A percentile compares a stretch with the other conserved stretches of the same genome.
Evolutionary conservation across 2,888 invertebrate genomes (phyloP).

Genomic region (Microctonus hyperodae): DNA sequence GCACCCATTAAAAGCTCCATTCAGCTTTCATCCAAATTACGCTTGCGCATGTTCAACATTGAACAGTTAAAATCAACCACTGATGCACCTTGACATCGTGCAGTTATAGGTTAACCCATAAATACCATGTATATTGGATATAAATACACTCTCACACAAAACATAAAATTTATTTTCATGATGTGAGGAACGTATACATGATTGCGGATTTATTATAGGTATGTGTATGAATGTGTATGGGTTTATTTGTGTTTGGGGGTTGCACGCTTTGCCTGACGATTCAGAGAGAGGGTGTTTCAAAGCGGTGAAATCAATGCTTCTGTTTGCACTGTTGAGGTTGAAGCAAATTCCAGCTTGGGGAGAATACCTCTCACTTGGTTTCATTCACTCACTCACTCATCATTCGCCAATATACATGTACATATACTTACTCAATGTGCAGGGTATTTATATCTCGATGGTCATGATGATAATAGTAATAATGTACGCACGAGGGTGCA

Average conservation of each 20-base stretch:
- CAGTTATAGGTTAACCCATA: neutral
- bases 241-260: conserved; percentile 9
- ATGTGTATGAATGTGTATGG: neutral
- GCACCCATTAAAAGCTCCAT: neutral
- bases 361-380: conserved; percentile 28
- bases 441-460: no score
- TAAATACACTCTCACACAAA: neutral
- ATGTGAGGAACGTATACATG: neutral
- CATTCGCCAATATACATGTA: neutral
- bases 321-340: conserved; percentile 63
- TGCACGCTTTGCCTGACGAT: conserved; percentile 9
- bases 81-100: conserved; percentile 25
- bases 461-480: conserved; percentile 34
- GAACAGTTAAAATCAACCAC: no score
- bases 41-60: neutral
- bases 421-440: conserved; percentile 34
- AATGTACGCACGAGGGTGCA: conserved; percentile 33
- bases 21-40: conserved; percentile 6
- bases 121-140: neutral
- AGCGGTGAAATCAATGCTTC: conserved; percentile 63
- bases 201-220: neutral
- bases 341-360: conserved; percentile 55
- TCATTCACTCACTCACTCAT: no score
- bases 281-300: conserved; percentile 50
- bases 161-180: neutral